Percentiles rank a stretch among this genome's conserved stretches.
phyloP scores from a whole-genome alignment of 2,797 vertebrate species.

The Cercopithecus neglectus region DNA sequence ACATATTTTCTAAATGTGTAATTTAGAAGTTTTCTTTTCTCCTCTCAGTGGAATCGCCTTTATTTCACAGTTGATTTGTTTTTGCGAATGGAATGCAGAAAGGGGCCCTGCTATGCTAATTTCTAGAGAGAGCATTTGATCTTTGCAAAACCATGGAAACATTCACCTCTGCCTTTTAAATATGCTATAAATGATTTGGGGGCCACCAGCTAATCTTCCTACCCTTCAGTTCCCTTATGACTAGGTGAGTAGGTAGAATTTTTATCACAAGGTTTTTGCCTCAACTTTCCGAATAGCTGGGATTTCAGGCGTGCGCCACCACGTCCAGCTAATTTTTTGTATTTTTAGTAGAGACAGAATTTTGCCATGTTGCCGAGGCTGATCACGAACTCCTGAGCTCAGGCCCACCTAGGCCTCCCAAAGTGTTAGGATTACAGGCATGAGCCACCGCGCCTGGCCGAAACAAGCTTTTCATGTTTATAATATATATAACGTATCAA shows the following conservation, averaged over 20 bases:
- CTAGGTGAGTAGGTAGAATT: neutral
- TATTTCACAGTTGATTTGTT: neutral
- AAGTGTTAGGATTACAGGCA: neutral
- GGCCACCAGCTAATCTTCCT: neutral
- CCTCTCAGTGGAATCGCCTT: neutral
- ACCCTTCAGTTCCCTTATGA: neutral
- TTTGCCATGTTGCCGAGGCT: neutral
- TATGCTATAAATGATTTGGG: fast-evolving
- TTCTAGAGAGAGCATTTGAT: neutral
- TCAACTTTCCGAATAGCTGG: neutral
- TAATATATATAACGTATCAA: no score
- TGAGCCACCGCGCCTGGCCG: neutral
- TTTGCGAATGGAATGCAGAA: neutral
- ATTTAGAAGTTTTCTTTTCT: neutral
- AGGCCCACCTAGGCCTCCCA: neutral
- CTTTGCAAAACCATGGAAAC: neutral
- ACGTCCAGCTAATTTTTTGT: neutral
- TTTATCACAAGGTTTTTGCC: neutral
- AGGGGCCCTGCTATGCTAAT: neutral
- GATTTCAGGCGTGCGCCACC: neutral
- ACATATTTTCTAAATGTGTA: neutral
- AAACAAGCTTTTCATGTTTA: neutral
- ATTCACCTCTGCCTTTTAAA: neutral
- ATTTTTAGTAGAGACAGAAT: neutral
- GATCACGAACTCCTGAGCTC: neutral